Evolutionary conservation across 2,888 invertebrate genomes (phyloP).

Genomic region (Phengaris arion): DNA sequence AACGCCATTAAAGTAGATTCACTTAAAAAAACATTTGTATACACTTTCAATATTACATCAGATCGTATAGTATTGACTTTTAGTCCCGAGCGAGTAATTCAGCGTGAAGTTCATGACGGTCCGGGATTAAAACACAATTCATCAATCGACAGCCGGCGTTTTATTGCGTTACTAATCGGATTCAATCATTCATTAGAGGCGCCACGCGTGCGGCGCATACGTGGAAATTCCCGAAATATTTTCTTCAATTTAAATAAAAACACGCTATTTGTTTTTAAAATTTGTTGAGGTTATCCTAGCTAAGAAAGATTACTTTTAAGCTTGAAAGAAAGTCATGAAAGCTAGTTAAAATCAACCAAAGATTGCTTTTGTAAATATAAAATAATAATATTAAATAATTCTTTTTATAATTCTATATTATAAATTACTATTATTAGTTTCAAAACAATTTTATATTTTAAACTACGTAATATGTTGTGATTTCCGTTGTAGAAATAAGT

Average conservation of each 20-base stretch:
- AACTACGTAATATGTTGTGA: neutral
- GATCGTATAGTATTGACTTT: neutral
- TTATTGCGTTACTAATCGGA: conserved; percentile 27
- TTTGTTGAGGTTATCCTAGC: no score
- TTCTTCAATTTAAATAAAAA: neutral
- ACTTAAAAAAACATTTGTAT: no score
- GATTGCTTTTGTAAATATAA: no score
- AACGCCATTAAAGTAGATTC: no score
- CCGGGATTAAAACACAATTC: conserved; percentile 22
- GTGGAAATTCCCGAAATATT: neutral
- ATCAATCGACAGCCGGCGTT: neutral
- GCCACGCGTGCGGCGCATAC: neutral
- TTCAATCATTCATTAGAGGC: conserved; percentile 17
- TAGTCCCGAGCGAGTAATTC: conserved; percentile 11
- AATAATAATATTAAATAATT: no score
- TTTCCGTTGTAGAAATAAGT: neutral
- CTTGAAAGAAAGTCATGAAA: no score
- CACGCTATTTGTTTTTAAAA: no score
- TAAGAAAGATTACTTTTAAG: no score
- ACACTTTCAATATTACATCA: neutral
- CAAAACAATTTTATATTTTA: neutral
- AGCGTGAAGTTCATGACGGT: conserved; percentile 4
- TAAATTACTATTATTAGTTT: no score
- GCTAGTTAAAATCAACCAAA: no score
- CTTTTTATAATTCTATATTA: no score